Evolutionary conservation across 2,888 invertebrate genomes (phyloP).

Genomic region (Rhagonycha fulva): DNA sequence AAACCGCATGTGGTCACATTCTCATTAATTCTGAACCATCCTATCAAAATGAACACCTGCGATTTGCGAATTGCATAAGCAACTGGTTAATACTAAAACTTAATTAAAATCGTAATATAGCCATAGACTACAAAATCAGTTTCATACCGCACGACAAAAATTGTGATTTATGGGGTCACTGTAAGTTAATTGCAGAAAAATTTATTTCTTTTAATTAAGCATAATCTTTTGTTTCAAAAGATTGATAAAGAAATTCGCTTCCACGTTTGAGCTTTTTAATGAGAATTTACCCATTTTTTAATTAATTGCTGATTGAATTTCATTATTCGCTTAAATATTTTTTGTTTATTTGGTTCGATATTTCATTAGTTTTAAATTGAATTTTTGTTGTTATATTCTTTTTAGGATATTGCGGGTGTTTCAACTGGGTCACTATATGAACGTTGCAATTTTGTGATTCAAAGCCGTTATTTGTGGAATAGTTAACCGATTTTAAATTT

Average conservation of each 20-base stretch:
- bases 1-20: slow-evolving; percentile 21
- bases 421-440: neutral
- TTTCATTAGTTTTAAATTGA: neutral
- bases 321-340: neutral
- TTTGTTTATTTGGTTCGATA: neutral
- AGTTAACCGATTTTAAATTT: too few species aligned
- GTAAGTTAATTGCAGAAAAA: neutral
- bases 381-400: neutral
- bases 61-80: slow-evolving; percentile 7
- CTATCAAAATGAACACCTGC: slow-evolving; percentile 14
- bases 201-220: neutral
- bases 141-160: neutral
- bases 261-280: neutral
- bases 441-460: neutral
- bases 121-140: neutral
- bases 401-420: neutral
- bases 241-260: neutral
- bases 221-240: neutral
- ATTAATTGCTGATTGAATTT: neutral
- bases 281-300: neutral
- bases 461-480: neutral
- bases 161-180: neutral
- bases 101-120: slow-evolving; percentile 11
- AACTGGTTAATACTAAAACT: slow-evolving; percentile 9
- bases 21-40: slow-evolving; percentile 8